These are phyloP conservation scores for Eutolmus rufibarbis DNA, from an alignment of 2,888 invertebrate genomes.

Conservation along the genomic window DNA sequence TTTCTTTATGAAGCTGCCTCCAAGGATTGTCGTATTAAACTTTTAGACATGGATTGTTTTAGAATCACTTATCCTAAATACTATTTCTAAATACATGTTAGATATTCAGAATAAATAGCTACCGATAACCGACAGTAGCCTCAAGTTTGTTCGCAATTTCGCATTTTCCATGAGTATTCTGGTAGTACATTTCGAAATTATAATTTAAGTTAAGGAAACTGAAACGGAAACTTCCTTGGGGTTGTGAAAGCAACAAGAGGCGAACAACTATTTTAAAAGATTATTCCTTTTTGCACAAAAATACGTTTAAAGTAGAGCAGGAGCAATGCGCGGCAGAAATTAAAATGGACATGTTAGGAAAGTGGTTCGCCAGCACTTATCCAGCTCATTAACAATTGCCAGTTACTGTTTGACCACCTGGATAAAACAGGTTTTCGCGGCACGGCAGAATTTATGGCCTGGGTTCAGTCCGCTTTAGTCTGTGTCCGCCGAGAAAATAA, in stretches of 20 bases:
- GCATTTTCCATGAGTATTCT: too few species aligned
- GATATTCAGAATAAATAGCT: too few species aligned
- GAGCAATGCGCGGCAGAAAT: neutral
- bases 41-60: too few species aligned
- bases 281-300: neutral
- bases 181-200: neutral
- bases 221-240: neutral
- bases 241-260: neutral
- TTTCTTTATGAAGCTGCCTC: neutral
- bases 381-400: neutral
- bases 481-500: neutral
- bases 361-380: constrained; percentile 20
- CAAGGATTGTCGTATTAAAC: neutral
- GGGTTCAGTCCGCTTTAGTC: neutral
- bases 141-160: too few species aligned
- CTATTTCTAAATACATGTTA: too few species aligned
- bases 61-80: too few species aligned
- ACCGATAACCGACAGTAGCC: too few species aligned
- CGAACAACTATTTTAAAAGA: neutral
- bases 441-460: neutral
- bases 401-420: constrained; percentile 8
- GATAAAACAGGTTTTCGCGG: constrained; percentile 13
- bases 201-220: neutral
- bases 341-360: constrained; percentile 4
- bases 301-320: neutral